A percentile compares a stretch with the other conserved stretches of the same genome.
Conservation (phyloP, 2,113 vertebrate genomes). For the Heliornis fulica region DNA sequence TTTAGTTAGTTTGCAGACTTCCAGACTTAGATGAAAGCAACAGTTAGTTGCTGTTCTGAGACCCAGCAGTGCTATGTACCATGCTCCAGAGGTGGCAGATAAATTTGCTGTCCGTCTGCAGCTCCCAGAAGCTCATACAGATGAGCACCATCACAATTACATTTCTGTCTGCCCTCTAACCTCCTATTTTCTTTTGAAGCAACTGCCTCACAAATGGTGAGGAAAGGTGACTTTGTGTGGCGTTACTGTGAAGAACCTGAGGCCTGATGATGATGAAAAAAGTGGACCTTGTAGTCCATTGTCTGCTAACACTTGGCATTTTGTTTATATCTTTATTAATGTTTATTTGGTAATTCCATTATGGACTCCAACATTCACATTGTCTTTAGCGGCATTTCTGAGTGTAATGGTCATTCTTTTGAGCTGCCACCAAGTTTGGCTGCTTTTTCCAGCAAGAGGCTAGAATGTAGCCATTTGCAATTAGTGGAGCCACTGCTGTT, state of each 20-base stretch:
- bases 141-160: background rate
- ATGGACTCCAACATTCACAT: too few relatives aligned
- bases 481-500: too few relatives aligned
- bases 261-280: background rate
- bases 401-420: too few relatives aligned
- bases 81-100: background rate
- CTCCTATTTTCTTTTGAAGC: background rate
- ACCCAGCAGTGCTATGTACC: background rate
- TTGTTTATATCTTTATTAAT: background rate
- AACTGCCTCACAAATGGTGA: background rate
- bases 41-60: background rate
- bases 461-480: too few relatives aligned
- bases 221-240: background rate
- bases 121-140: background rate
- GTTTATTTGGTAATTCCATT: background rate
- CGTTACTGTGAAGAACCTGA: background rate
- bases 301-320: background rate
- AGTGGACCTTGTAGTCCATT: background rate
- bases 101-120: background rate
- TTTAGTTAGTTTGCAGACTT: background rate
- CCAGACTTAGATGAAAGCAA: rapidly evolving
- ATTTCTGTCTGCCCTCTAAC: background rate
- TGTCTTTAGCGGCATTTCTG: too few relatives aligned
- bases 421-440: too few relatives aligned
- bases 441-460: too few relatives aligned